Conservation (phyloP, 1,140 invertebrate species). For the Drosophila lowei region DNA sequence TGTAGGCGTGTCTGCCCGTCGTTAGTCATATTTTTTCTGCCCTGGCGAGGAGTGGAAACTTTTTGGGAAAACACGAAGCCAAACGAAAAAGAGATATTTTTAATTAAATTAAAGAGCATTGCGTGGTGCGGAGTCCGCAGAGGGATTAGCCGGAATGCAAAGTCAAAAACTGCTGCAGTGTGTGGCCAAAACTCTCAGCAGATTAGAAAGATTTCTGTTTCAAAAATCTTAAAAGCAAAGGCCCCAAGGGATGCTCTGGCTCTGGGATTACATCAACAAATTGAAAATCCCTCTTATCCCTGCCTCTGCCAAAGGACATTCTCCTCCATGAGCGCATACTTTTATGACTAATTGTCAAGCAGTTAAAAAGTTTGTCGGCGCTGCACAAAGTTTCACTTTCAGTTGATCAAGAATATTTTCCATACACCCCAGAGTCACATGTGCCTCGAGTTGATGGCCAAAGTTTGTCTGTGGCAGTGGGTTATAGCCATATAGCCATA, state of each 20-base stretch:
- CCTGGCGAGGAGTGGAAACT: slow-evolving; percentile 23
- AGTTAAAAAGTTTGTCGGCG: slow-evolving; percentile 32
- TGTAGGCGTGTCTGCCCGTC: slow-evolving; percentile 58
- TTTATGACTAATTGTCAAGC: slow-evolving; percentile 39
- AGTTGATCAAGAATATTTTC: slow-evolving; percentile 16
- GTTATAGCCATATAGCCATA: slow-evolving; percentile 1
- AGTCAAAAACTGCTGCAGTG: slow-evolving; percentile 65
- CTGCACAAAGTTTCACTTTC: slow-evolving; percentile 10
- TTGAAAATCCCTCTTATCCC: slow-evolving; percentile 12
- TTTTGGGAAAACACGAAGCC: slow-evolving; percentile 59
- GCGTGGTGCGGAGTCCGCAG: slow-evolving; percentile 22
- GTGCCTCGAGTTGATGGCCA: background rate
- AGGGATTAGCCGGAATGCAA: slow-evolving; percentile 23
- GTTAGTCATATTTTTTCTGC: slow-evolving; percentile 70
- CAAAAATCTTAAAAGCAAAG: slow-evolving; percentile 36
- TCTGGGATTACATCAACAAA: slow-evolving; percentile 35
- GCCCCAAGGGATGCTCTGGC: background rate
- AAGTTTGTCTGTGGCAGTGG: slow-evolving; percentile 1
- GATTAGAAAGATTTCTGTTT: slow-evolving; percentile 32
- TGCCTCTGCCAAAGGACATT: slow-evolving; percentile 8
- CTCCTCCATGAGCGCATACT: background rate
- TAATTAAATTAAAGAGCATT: slow-evolving; percentile 75
- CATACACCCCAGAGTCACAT: slow-evolving; percentile 12
- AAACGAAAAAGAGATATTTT: slow-evolving; percentile 56
- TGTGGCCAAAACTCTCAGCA: slow-evolving; percentile 44